Percentiles rank a stretch among this genome's conserved stretches.
These are phyloP conservation scores for Salarias fasciatus DNA, from an alignment of 2,797 vertebrate species.

Conservation along the genomic window DNA sequence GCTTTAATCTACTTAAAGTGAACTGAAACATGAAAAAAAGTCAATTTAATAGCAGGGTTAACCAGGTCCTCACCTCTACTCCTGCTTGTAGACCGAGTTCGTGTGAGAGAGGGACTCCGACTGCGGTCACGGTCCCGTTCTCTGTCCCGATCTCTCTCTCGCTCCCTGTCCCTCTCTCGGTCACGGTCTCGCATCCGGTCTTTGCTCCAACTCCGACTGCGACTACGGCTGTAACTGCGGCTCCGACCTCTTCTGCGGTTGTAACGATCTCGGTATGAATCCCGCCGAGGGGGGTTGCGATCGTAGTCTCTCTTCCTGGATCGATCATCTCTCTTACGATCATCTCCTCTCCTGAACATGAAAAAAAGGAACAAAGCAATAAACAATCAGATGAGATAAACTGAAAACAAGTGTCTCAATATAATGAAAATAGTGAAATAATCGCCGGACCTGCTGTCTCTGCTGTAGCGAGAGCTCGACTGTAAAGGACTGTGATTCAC, in stretches of 20 bases:
- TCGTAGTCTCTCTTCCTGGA: slow-evolving; percentile 96
- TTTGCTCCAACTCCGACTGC: slow-evolving; percentile 96
- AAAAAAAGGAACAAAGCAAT: background rate
- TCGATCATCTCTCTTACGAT: slow-evolving; percentile 96
- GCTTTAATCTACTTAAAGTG: too few relatives aligned
- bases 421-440: background rate
- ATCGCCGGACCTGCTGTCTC: slow-evolving; percentile 89
- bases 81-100: slow-evolving; percentile 78
- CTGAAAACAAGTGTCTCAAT: background rate
- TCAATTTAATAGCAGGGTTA: background rate
- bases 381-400: background rate
- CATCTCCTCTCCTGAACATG: slow-evolving; percentile 89
- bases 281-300: slow-evolving; percentile 89
- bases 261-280: slow-evolving; percentile 95
- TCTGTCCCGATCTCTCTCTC: slow-evolving; percentile 83
- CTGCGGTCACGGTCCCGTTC: slow-evolving; percentile 83
- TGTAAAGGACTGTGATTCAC: slow-evolving; percentile 94
- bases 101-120: slow-evolving; percentile 88
- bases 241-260: slow-evolving; percentile 94
- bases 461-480: slow-evolving; percentile 91
- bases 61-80: slow-evolving; percentile 73
- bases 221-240: slow-evolving; percentile 93
- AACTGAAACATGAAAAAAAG: too few relatives aligned
- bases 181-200: slow-evolving; percentile 91
- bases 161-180: slow-evolving; percentile 89